Base-by-base conservation (phyloP, 2,113 vertebrate species). In the Anoura caudifer region DNA sequence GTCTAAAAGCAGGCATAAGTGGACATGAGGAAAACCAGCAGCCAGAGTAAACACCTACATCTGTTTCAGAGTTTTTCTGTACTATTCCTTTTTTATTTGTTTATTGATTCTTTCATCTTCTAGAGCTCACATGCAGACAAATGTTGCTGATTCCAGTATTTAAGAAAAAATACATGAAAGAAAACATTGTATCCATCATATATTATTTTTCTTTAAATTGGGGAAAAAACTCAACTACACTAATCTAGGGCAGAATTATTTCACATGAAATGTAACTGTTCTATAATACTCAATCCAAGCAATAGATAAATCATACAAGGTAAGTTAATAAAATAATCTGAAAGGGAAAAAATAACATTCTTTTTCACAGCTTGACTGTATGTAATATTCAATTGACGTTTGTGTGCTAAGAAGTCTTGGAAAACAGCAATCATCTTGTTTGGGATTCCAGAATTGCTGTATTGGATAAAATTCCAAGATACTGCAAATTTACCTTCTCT, bases 1-100 rank as follows among this genome's bases (percentile, higher is more conserved):
- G 36, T 84, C 63, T 96, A 80, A 97, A 90, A 90, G 90, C 61
- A 91, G 90, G 33, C 52, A 22, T 47, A 86, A 82, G 47, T 63
- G 47, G 79, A 87, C 79, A 13, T 65, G 96, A 95, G 94, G 83
- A 95, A 93, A 81, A 61, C 11, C 73, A 80, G 77, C 22, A 79
- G 86, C 86, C 83, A 69, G 47, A 63, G 73, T 67, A 69, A 95
- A 83, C 36, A 69, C 67, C 69, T 63, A 76, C 77, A 88, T 69
- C 86, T 97, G 89, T 79, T 86, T 90, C 86, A 20, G 41, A 90
- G 54, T 45, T 94, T 81, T 75, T 81, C 89, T 90, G 36, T 65
- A 47, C 28, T n/a, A 13, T 70, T 41, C 31, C 31, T 75, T 61
- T 69, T 16, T 36, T 45, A 1, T 73, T 73, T 79, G 41, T 73